Conservation (phyloP, 1,140 invertebrate genomes). For the Lutraria rhynchaena region DNA sequence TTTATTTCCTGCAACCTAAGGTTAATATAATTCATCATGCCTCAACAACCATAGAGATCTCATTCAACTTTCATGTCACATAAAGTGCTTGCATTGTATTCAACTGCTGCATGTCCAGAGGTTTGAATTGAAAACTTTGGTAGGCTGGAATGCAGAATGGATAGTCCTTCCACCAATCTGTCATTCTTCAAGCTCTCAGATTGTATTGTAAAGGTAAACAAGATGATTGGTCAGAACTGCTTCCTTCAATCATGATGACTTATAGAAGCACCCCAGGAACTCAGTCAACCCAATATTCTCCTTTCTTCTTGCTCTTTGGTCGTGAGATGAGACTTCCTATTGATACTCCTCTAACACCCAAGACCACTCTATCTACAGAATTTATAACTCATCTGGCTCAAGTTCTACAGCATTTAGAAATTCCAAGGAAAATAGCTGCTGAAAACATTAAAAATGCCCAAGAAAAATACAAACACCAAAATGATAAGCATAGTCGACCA, state of each 20-base stretch:
- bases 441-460: too few relatives aligned
- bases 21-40: constrained; percentile 57
- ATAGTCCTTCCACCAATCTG: constrained; percentile 58
- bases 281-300: neutral
- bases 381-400: too few relatives aligned
- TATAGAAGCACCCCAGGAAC: too few relatives aligned
- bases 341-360: too few relatives aligned
- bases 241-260: constrained; percentile 6
- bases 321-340: constrained; percentile 21
- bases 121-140: constrained; percentile 59
- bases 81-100: constrained; percentile 47
- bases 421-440: too few relatives aligned
- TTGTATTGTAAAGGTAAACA: constrained; percentile 5
- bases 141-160: constrained; percentile 61
- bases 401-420: too few relatives aligned
- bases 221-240: constrained; percentile 15
- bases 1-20: constrained; percentile 58
- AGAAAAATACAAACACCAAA: too few relatives aligned
- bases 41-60: constrained; percentile 61
- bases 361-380: too few relatives aligned
- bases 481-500: too few relatives aligned
- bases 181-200: constrained; percentile 11
- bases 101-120: constrained; percentile 58
- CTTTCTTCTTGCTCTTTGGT: constrained; percentile 18
- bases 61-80: constrained; percentile 53